phyloP scores from a whole-genome alignment of 2,113 vertebrate species.

The Rhinichthys klamathensis region DNA sequence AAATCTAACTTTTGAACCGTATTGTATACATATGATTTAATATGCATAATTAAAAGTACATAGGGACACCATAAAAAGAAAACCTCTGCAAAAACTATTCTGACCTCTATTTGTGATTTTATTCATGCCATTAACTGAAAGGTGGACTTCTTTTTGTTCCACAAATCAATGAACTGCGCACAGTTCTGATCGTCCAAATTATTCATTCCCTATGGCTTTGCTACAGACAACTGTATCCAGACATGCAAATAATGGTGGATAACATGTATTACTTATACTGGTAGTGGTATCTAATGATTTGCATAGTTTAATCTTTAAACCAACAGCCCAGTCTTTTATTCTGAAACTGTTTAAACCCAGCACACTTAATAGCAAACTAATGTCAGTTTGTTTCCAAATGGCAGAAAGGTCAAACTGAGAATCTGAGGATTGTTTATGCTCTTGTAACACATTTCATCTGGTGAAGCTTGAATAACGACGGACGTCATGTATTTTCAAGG shows the following conservation, averaged over 20 bases:
- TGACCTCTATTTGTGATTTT: neutral
- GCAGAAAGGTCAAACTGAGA: neutral
- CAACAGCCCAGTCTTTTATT: neutral
- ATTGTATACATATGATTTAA: neutral
- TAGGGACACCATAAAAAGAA: neutral
- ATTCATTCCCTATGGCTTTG: neutral
- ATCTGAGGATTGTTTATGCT: neutral
- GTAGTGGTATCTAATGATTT: neutral
- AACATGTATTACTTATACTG: too few relatives aligned
- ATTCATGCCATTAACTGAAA: neutral
- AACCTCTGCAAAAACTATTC: neutral
- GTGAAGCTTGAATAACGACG: neutral
- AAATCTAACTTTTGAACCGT: neutral
- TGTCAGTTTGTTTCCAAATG: neutral
- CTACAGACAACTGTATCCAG: neutral
- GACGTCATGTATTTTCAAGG: neutral
- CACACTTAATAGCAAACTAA: neutral
- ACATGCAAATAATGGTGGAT: neutral
- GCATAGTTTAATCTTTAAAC: neutral
- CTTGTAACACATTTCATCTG: neutral
- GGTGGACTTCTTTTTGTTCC: neutral
- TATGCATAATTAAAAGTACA: neutral
- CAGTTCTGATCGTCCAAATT: neutral
- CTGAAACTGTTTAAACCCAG: neutral
- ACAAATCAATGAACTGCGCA: neutral